Evolutionary conservation across 2,797 vertebrate species (phyloP).

Genomic region (Cichlasoma orientale): DNA sequence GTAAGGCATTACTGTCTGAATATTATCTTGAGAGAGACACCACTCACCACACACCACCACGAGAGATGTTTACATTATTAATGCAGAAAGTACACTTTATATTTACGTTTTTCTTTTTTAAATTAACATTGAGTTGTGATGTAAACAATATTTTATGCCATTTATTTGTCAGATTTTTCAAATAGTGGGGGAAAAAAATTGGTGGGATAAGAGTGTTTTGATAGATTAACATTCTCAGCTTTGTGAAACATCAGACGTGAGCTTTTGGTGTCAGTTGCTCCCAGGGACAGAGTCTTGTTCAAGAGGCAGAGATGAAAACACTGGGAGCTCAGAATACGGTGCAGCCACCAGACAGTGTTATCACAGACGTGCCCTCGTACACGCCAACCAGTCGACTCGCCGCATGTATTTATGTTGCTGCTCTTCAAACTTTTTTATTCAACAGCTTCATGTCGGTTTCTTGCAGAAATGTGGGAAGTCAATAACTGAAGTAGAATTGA

Average conservation of each 20-base stretch:
- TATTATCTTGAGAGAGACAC: slow-evolving; percentile 26
- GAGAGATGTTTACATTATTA: slow-evolving; percentile 13
- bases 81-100: slow-evolving; percentile 22
- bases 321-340: background rate
- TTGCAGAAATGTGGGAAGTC: slow-evolving; percentile 10
- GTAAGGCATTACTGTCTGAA: slow-evolving; percentile 32
- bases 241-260: slow-evolving; percentile 7
- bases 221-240: background rate
- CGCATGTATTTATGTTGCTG: slow-evolving; percentile 1
- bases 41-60: too few relatives aligned
- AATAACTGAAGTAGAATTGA: slow-evolving; percentile 8
- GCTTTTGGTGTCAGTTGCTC: slow-evolving; percentile 7
- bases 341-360: slow-evolving; percentile 15
- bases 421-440: slow-evolving; percentile 15
- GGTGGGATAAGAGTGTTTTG: background rate
- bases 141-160: background rate
- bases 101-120: background rate
- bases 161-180: background rate
- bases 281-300: background rate
- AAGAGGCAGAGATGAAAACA: slow-evolving; percentile 20
- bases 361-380: background rate
- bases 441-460: slow-evolving; percentile 12
- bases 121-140: background rate
- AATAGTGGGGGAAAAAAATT: background rate
- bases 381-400: slow-evolving; percentile 16